Conservation (phyloP, 2,888 invertebrate genomes). For the Hirtodrosophila confusa region DNA sequence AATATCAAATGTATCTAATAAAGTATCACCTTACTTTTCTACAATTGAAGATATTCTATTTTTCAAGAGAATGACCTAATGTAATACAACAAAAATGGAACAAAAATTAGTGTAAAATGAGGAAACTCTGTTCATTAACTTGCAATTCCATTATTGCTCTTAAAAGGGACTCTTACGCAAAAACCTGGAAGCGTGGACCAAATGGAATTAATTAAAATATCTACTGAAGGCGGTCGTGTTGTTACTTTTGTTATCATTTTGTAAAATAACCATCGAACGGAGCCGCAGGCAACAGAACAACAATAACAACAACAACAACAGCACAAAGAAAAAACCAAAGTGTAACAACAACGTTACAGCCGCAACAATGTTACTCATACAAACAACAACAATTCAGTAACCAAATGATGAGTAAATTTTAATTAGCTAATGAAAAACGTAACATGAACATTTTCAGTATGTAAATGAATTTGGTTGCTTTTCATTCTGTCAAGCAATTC, state of each 20-base stretch:
- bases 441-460: constrained; percentile 38
- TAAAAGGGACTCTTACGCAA: neutral
- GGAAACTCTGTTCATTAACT: neutral
- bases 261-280: constrained; percentile 34
- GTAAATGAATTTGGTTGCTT: constrained; percentile 53
- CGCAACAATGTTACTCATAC: constrained; percentile 1
- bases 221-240: constrained; percentile 32
- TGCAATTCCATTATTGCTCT: constrained; percentile 17
- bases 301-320: neutral
- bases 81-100: neutral
- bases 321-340: constrained; percentile 28
- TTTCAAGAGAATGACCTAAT: too few species aligned
- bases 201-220: constrained; percentile 46
- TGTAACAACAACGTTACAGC: constrained; percentile 12
- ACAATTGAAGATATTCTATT: too few species aligned
- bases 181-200: neutral
- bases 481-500: constrained; percentile 17
- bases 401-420: constrained; percentile 67
- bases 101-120: too few species aligned
- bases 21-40: too few species aligned
- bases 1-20: too few species aligned
- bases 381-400: constrained; percentile 36
- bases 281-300: constrained; percentile 16
- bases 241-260: constrained; percentile 40
- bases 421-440: constrained; percentile 71